Evolutionary conservation across 1,140 invertebrate genomes (phyloP).

Genomic region (Globodera rostochiensis): DNA sequence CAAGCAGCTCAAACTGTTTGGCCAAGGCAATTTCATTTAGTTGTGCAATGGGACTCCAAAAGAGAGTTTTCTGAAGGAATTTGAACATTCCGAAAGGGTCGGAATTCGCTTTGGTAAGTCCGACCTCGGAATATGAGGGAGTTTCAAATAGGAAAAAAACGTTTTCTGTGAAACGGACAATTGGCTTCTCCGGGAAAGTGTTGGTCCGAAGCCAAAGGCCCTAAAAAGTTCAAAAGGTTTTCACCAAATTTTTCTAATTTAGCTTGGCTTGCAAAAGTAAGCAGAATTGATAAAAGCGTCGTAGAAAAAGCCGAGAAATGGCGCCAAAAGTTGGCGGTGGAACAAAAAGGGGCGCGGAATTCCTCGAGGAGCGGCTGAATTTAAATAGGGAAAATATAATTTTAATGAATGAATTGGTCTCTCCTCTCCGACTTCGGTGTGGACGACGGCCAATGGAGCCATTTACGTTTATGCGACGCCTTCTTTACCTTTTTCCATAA

Average conservation of each 20-base stretch:
- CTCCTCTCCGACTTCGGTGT: neutral
- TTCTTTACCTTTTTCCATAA: neutral
- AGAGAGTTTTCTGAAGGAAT: neutral
- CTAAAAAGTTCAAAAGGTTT: conserved; percentile 23
- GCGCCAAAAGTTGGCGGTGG: conserved; percentile 11
- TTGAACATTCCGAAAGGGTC: neutral
- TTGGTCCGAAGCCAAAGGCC: conserved; percentile 38
- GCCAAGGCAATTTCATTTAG: conserved; percentile 11
- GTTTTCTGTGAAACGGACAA: conserved; percentile 15
- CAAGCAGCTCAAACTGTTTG: neutral
- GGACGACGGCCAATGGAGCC: neutral
- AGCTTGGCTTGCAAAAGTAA: neutral
- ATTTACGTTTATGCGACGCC: neutral
- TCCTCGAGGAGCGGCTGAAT: neutral
- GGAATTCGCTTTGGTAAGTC: neutral
- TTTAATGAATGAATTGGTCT: neutral
- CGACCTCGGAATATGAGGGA: neutral
- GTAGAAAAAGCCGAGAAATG: neutral
- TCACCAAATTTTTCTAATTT: conserved; percentile 6
- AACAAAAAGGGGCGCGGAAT: conserved; percentile 15
- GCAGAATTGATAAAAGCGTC: neutral
- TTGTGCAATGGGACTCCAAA: conserved; percentile 28
- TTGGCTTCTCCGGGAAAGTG: conserved; percentile 41
- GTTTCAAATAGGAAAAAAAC: conserved; percentile 10
- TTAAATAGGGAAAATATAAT: neutral